Evolutionary conservation across 1,140 invertebrate species (phyloP).

Genomic region (Bilobella aurantiaca): DNA sequence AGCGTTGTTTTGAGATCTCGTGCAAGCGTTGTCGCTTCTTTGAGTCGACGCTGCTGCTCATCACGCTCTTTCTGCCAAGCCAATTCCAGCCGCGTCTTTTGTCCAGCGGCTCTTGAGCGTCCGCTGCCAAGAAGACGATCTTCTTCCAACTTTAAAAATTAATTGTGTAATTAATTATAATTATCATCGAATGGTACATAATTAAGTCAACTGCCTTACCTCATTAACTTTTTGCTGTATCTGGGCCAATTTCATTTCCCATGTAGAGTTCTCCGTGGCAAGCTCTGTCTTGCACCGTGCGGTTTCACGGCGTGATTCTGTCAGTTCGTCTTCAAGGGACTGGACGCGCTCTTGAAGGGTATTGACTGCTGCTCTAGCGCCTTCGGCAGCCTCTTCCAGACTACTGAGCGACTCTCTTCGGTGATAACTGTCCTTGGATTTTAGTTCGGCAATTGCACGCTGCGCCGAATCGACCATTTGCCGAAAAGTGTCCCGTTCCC

Average conservation of each 20-base stretch:
- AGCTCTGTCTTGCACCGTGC: slow-evolving; percentile 80
- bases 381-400: slow-evolving; percentile 40
- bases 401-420: slow-evolving; percentile 17
- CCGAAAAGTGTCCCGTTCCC: slow-evolving; percentile 79
- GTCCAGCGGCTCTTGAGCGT: slow-evolving; percentile 60
- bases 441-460: slow-evolving; percentile 66
- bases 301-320: slow-evolving; percentile 65
- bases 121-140: slow-evolving; percentile 66
- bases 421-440: slow-evolving; percentile 36
- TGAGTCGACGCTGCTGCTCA: slow-evolving; percentile 76
- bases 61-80: slow-evolving; percentile 92
- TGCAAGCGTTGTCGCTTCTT: slow-evolving; percentile 81
- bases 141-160: slow-evolving; percentile 58
- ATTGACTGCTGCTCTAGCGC: slow-evolving; percentile 43
- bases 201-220: slow-evolving; percentile 43
- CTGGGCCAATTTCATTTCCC: slow-evolving; percentile 78
- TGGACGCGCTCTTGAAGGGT: slow-evolving; percentile 69
- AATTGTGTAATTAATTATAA: too few species aligned
- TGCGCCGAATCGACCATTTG: slow-evolving; percentile 79
- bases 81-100: slow-evolving; percentile 78
- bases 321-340: slow-evolving; percentile 76
- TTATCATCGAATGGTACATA: background rate
- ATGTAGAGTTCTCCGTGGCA: slow-evolving; percentile 73
- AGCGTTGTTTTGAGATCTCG: slow-evolving; percentile 75
- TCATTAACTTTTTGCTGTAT: slow-evolving; percentile 85